phyloP scores from a whole-genome alignment of 2,113 vertebrate species.

The Oceanites oceanicus region DNA sequence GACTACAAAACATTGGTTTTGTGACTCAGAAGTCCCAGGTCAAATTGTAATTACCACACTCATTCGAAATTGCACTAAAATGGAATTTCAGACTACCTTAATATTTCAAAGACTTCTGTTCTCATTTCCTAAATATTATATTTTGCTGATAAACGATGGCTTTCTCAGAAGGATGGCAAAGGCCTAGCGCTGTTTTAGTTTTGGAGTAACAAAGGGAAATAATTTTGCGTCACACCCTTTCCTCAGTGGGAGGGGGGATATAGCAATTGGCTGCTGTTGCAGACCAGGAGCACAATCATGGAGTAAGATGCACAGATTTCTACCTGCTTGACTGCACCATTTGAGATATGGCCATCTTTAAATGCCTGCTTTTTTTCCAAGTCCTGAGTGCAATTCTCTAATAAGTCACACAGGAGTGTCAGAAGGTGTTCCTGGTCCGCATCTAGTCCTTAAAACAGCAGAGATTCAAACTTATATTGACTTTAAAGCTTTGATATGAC shows the following conservation, averaged over 20 bases:
- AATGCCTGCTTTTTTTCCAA: background rate
- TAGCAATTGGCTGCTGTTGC: background rate
- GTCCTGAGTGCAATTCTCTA: background rate
- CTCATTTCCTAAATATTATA: background rate
- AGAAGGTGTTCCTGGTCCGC: background rate
- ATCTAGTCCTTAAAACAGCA: background rate
- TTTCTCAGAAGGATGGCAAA: background rate
- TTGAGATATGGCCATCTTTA: background rate
- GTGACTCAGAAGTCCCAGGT: background rate
- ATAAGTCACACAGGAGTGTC: background rate
- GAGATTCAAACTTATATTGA: background rate
- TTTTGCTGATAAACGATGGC: background rate
- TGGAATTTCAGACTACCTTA: background rate
- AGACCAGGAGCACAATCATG: background rate
- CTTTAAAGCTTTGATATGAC: background rate
- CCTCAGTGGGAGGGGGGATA: accelerated
- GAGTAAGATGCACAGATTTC: background rate
- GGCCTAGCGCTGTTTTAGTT: background rate
- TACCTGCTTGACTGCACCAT: background rate
- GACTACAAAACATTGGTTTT: background rate
- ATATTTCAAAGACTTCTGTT: background rate
- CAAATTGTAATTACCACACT: background rate
- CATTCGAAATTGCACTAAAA: background rate
- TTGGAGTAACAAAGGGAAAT: background rate
- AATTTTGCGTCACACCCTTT: background rate